These are phyloP conservation scores for Andrena fulva DNA, from an alignment of 2,888 invertebrate genomes.

Conservation along the genomic window DNA sequence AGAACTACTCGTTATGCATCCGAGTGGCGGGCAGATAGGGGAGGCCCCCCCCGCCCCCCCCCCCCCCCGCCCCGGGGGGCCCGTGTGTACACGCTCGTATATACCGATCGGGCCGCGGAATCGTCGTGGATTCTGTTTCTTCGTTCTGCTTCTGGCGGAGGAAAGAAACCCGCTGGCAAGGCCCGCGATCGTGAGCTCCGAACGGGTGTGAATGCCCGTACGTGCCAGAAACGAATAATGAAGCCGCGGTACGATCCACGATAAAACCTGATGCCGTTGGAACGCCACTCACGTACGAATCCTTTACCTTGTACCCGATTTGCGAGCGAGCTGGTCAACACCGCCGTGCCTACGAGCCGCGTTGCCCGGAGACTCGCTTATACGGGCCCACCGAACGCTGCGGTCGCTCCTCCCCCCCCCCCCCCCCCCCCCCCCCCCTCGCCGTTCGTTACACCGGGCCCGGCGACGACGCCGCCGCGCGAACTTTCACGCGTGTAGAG, in stretches of 20 bases:
- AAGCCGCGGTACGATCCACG: constrained; percentile 74
- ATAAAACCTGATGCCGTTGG: constrained; percentile 70
- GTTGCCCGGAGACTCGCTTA: constrained; percentile 56
- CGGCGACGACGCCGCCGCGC: not conserved
- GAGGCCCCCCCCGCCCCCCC: not conserved
- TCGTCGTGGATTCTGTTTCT: constrained; percentile 66
- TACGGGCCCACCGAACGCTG: not conserved
- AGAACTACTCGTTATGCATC: constrained; percentile 67
- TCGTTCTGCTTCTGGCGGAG: constrained; percentile 54
- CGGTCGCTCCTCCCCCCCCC: not conserved
- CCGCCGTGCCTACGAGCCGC: constrained; percentile 63
- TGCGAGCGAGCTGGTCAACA: constrained; percentile 70
- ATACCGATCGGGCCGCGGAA: constrained; percentile 46
- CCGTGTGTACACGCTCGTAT: not conserved
- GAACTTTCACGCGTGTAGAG: constrained; percentile 8
- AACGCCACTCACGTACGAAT: constrained; percentile 76
- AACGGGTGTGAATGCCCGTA: constrained; percentile 75
- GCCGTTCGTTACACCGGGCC: not conserved
- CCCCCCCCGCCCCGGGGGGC: too few relatives aligned
- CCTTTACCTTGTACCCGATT: constrained; percentile 77
- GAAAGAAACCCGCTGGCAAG: constrained; percentile 68
- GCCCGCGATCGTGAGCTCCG: constrained; percentile 60
- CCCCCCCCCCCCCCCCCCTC: not conserved
- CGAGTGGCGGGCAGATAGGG: constrained; percentile 45
- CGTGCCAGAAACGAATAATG: constrained; percentile 77